Evolutionary conservation across 2,797 vertebrate species (phyloP).

Genomic region (Molossus molossus): DNA sequence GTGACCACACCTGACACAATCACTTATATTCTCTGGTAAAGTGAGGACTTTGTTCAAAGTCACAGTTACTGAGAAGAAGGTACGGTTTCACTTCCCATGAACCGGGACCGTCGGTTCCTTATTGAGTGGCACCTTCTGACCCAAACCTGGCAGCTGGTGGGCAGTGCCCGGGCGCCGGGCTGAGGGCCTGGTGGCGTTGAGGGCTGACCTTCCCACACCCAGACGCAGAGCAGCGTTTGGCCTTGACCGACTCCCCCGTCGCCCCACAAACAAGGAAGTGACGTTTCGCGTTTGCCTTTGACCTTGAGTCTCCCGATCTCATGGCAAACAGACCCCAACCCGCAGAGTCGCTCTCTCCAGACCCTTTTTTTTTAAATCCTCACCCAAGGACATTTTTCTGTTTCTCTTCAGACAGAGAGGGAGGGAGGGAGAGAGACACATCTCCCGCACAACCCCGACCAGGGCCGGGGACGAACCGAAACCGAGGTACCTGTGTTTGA

Average conservation of each 20-base stretch:
- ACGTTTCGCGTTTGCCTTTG: neutral
- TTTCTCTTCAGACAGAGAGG: too few species aligned
- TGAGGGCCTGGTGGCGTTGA: neutral
- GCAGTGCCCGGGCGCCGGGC: neutral
- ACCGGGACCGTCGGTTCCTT: neutral
- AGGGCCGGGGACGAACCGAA: too few species aligned
- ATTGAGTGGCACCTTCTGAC: neutral
- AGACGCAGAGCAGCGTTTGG: accelerated
- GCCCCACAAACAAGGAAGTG: neutral
- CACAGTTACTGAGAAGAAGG: neutral
- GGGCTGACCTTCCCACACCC: neutral
- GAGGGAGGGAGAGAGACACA: too few species aligned
- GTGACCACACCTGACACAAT: neutral
- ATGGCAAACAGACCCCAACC: neutral
- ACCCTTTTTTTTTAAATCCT: too few species aligned
- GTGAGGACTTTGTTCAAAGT: neutral
- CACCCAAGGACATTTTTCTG: too few species aligned
- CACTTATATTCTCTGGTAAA: accelerated
- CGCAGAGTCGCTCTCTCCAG: neutral
- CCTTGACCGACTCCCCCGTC: accelerated
- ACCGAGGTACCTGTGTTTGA: too few species aligned
- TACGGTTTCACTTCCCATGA: neutral
- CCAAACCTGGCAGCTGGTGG: neutral
- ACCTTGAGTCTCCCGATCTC: accelerated
- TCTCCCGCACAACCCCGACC: too few species aligned